These are phyloP conservation scores for Lepeophtheirus nordmannii DNA, from an alignment of 2,888 invertebrate species.

Conservation along the genomic window DNA sequence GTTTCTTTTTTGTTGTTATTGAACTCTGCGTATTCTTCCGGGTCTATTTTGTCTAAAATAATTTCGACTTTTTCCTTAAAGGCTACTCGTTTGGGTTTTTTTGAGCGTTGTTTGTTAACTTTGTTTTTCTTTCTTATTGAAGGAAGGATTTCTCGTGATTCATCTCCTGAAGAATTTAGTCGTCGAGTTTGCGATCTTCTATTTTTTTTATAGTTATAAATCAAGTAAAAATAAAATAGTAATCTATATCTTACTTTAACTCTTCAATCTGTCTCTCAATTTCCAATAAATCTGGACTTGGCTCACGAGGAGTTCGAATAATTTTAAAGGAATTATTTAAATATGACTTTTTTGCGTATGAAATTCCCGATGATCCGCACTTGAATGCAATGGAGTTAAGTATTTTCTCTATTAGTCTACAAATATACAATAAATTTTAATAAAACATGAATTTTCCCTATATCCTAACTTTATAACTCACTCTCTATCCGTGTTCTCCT, in stretches of 20 bases:
- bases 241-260: constrained; percentile 44
- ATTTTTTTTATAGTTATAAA: too few species aligned
- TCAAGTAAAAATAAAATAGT: background rate
- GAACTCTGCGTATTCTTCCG: background rate
- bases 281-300: constrained; percentile 52
- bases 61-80: constrained; percentile 24
- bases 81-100: constrained; percentile 3
- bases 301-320: constrained; percentile 33
- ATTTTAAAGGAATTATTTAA: constrained; percentile 6
- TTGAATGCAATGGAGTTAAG: background rate
- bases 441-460: background rate
- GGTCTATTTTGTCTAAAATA: background rate
- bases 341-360: background rate
- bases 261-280: constrained; percentile 58
- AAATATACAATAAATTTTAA: background rate
- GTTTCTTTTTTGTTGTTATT: background rate
- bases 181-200: too few species aligned
- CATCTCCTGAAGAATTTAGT: too few species aligned
- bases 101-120: background rate
- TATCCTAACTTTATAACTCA: background rate
- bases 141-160: too few species aligned
- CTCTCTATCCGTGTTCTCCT: background rate
- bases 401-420: background rate
- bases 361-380: background rate
- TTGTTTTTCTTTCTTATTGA: too few species aligned